Evolutionary conservation across 2,113 vertebrate species (phyloP).

Genomic region (Amia ocellicauda): DNA sequence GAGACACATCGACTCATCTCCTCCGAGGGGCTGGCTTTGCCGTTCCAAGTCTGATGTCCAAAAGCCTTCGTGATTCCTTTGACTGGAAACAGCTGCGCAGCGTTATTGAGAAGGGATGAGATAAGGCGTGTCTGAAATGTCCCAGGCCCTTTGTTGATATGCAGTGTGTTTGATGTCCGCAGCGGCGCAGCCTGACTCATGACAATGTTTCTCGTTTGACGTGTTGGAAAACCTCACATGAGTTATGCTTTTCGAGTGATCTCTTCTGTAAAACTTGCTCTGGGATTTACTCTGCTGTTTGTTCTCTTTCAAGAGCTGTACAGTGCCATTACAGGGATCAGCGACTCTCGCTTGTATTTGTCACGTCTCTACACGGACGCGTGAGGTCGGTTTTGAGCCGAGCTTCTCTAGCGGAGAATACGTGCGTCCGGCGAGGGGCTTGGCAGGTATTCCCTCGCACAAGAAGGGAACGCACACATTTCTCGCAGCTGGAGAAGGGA

Average conservation of each 20-base stretch:
- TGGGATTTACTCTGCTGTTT: background rate
- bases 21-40: constrained; percentile 1
- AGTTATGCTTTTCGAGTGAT: background rate
- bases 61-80: constrained; percentile 17
- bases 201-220: constrained; percentile 11
- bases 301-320: constrained; percentile 6
- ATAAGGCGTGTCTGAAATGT: constrained; percentile 27
- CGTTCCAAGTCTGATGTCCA: constrained; percentile 5
- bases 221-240: constrained; percentile 11
- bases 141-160: constrained; percentile 22
- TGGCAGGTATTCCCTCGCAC: too few species aligned
- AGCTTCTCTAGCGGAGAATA: background rate
- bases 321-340: constrained; percentile 6
- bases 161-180: constrained; percentile 24
- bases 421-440: too few species aligned
- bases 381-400: background rate
- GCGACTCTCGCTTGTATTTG: background rate
- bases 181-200: constrained; percentile 9
- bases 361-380: background rate
- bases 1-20: background rate
- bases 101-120: constrained; percentile 17
- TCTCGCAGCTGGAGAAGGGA: too few species aligned
- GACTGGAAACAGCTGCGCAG: constrained; percentile 21
- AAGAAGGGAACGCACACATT: too few species aligned
- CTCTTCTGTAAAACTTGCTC: background rate